Evolutionary conservation across 2,888 invertebrate species (phyloP), one percentile per base, ranked within the genome.

Genomic region (Dryobota labecula): DNA sequence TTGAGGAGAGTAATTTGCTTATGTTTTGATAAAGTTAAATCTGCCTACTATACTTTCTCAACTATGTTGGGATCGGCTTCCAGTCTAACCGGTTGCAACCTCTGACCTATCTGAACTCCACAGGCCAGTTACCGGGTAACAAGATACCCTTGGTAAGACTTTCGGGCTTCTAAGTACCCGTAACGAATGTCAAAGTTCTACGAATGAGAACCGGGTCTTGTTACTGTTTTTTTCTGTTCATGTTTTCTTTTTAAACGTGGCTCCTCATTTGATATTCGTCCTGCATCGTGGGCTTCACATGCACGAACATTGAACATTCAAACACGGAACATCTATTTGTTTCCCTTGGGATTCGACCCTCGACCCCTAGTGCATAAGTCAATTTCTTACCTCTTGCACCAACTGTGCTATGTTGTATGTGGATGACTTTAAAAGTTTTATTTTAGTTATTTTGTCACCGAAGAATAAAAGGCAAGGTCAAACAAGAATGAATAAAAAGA

Each of bases 1-100:
- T 51, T 38, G 36, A 57, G 11, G 13, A 4, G 38, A 53, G 27
- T 27, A 53, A 76, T 69, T 57, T 69, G 20, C 24, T 76, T 15
- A 4, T 13, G 9, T 53, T 30, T 30, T 51, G 51, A 30, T 1
- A 8, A n/a, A 30, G 49, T 24, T 33, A 13, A 51, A 51, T 51
- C 15, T 51, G 2, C 7, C 7, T 15, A 51, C 15, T 7, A 2
- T 27, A n/a, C n/a, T 51, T 51, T 8, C 1, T 1, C 3, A 27
- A 51, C 27, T 51, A 49, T 49, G 24, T 51, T 15, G 7, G 7
- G 27, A 15, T 27, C 15, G 15, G 24, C 7, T 27, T 27, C 2
- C 24, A 27, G 24, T 51, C 49, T 7, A 7, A 49, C 7, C 24
- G 27, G 27, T 15, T 27, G 27, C 51, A 27, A n/a, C n/a, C n/a